Percentiles rank a stretch among this genome's conserved stretches.
Evolutionary conservation across 64 coral and sea anemone genomes (phyloP).

Genomic region (Platygyra sinensis): DNA sequence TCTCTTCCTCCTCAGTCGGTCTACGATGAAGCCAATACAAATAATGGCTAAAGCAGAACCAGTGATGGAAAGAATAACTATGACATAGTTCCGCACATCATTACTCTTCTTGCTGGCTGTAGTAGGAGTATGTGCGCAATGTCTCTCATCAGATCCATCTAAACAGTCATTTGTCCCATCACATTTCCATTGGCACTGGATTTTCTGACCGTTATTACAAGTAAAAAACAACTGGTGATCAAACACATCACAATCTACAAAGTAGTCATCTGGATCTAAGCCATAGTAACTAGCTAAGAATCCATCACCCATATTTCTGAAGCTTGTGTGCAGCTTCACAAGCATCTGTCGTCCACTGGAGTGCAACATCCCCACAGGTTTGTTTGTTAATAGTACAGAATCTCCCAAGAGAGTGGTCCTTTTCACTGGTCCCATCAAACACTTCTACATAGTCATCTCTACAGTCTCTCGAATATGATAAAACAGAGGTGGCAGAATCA

Average conservation of each 20-base stretch:
- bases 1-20: slow-evolving; percentile 71
- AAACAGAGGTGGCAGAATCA: not conserved
- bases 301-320: slow-evolving; percentile 41
- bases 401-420: slow-evolving; percentile 38
- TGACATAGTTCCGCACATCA: slow-evolving; percentile 81
- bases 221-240: slow-evolving; percentile 73
- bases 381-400: slow-evolving; percentile 68
- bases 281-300: slow-evolving; percentile 84
- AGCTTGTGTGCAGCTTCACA: slow-evolving; percentile 53
- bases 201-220: slow-evolving; percentile 72
- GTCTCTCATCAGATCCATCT: slow-evolving; percentile 81
- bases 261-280: slow-evolving; percentile 74
- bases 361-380: slow-evolving; percentile 19
- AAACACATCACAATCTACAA: slow-evolving; percentile 62
- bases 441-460: slow-evolving; percentile 68
- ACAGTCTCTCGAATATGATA: slow-evolving; percentile 35
- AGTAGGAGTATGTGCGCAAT: slow-evolving; percentile 35
- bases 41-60: slow-evolving; percentile 73
- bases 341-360: slow-evolving; percentile 71
- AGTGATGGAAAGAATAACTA: slow-evolving; percentile 85
- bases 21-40: slow-evolving; percentile 80
- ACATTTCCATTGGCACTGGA: slow-evolving; percentile 87
- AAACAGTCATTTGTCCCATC: slow-evolving; percentile 83
- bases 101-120: slow-evolving; percentile 18
- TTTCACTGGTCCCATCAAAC: slow-evolving; percentile 67